Evolutionary conservation across 2,797 vertebrate genomes (phyloP).

Genomic region (Parambassis ranga): DNA sequence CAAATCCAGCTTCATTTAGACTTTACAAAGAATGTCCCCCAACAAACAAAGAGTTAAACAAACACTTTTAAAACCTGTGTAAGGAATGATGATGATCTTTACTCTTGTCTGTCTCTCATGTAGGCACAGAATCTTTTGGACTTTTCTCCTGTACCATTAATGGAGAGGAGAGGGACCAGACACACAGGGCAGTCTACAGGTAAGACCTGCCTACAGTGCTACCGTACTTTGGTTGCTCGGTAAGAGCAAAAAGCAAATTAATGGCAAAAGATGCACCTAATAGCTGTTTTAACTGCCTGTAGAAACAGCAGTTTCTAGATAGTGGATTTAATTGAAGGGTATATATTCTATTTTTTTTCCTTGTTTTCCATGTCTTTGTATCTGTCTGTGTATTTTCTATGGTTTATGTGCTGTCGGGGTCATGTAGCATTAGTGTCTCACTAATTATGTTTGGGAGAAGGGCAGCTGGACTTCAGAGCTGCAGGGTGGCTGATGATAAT

Average conservation of each 20-base stretch:
- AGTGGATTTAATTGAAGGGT: too few species aligned
- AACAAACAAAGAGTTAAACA: not conserved
- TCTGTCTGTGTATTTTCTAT: not conserved
- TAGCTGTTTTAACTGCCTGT: too few species aligned
- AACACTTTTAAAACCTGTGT: not conserved
- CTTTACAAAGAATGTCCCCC: not conserved
- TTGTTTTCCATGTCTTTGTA: not conserved
- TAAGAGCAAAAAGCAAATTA: not conserved
- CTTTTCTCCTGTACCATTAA: slow-evolving; percentile 95
- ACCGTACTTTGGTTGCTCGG: too few species aligned
- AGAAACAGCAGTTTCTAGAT: too few species aligned
- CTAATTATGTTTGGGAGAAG: slow-evolving; percentile 27
- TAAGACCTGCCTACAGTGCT: slow-evolving; percentile 67
- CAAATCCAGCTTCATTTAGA: slow-evolving; percentile 11
- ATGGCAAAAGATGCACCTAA: too few species aligned
- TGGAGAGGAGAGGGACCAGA: slow-evolving; percentile 95
- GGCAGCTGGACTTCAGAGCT: slow-evolving; percentile 19
- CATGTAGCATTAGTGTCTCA: slow-evolving; percentile 3
- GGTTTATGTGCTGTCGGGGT: not conserved
- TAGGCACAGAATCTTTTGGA: slow-evolving; percentile 97
- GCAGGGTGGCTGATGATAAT: slow-evolving; percentile 24
- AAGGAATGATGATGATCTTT: not conserved
- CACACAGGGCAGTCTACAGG: slow-evolving; percentile 97
- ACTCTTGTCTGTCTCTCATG: not conserved
- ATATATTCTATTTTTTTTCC: too few species aligned